These are phyloP conservation scores for Limnephilus lunatus DNA, from an alignment of 2,888 invertebrate genomes.

Conservation along the genomic window DNA sequence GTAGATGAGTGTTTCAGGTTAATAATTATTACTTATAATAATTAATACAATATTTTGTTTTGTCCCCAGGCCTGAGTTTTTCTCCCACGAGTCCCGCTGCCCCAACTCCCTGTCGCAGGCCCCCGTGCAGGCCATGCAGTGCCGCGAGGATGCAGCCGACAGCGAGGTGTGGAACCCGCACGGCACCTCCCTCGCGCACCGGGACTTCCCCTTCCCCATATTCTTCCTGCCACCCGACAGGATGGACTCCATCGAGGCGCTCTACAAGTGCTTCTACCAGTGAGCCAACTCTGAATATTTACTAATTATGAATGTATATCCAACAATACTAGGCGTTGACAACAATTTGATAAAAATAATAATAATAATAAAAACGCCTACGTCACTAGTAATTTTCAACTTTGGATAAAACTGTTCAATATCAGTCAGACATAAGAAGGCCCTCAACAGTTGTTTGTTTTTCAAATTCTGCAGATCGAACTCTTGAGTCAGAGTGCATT, in stretches of 20 bases:
- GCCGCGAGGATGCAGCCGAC: constrained; percentile 74
- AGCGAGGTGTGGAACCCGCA: constrained; percentile 85
- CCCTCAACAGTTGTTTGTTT: too few relatives aligned
- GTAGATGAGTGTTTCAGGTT: too few relatives aligned
- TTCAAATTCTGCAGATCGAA: too few relatives aligned
- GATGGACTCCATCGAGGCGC: constrained; percentile 77
- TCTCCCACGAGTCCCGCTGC: constrained; percentile 85
- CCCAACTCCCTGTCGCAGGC: constrained; percentile 86
- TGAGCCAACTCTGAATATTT: constrained; percentile 65
- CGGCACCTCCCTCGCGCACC: constrained; percentile 86
- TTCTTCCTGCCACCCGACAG: constrained; percentile 82
- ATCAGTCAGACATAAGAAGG: too few relatives aligned
- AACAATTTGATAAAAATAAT: too few relatives aligned
- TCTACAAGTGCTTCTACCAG: constrained; percentile 79
- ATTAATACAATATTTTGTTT: not conserved
- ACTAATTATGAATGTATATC: too few relatives aligned
- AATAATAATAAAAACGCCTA: too few relatives aligned
- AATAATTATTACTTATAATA: too few relatives aligned
- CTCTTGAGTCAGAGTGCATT: too few relatives aligned
- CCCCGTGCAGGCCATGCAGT: constrained; percentile 71
- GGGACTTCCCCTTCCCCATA: constrained; percentile 92
- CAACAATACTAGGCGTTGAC: too few relatives aligned
- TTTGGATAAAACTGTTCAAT: too few relatives aligned
- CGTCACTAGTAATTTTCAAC: too few relatives aligned
- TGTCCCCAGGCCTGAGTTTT: constrained; percentile 69